phyloP scores from a whole-genome alignment of 2,888 invertebrate genomes.

The Lasioglossum zephyrum region DNA sequence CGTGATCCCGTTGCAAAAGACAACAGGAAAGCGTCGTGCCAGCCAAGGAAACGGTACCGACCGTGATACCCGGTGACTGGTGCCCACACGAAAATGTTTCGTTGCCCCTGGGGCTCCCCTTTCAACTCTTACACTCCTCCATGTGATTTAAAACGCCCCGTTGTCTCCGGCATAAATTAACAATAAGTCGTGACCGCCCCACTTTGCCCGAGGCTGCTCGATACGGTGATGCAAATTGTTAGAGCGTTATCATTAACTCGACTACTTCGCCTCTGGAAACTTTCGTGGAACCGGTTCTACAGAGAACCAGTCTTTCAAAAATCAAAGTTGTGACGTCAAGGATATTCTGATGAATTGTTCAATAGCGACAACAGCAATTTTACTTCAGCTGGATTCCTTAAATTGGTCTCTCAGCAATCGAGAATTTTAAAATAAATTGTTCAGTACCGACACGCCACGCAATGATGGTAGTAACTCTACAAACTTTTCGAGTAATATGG shows the following conservation, averaged over 20 bases:
- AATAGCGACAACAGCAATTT: too few relatives aligned
- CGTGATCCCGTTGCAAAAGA: constrained; percentile 61
- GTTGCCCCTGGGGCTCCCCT: constrained; percentile 36
- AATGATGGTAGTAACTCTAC: background rate
- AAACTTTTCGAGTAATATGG: background rate
- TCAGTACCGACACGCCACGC: background rate
- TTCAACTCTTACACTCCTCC: background rate
- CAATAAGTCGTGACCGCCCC: background rate
- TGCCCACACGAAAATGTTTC: constrained; percentile 66
- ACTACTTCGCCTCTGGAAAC: background rate
- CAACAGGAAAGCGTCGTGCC: constrained; percentile 65
- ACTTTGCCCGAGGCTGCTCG: background rate
- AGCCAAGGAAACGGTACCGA: constrained; percentile 72
- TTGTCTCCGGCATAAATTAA: constrained; percentile 3
- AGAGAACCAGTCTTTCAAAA: background rate
- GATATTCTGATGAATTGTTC: background rate
- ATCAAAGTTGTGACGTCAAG: background rate
- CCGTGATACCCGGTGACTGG: constrained; percentile 43
- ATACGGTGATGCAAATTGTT: background rate
- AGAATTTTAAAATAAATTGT: background rate
- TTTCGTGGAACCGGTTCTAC: background rate
- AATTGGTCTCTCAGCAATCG: background rate
- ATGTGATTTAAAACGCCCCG: background rate
- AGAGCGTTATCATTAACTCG: background rate
- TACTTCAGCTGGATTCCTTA: background rate